Evolutionary conservation across 2,888 invertebrate genomes (phyloP).

Genomic region (Antheraea yamamai): DNA sequence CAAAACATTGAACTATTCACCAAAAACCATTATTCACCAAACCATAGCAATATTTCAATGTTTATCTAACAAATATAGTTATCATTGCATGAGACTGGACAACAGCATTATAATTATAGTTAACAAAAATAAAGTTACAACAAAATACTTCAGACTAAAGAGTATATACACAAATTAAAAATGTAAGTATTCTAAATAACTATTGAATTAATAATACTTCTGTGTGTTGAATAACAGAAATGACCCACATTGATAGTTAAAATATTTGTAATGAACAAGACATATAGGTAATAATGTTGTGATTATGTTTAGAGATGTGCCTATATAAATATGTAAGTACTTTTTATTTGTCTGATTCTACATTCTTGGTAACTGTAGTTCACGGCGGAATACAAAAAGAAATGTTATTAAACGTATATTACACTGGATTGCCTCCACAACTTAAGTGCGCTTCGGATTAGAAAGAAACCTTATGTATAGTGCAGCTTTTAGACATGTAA

Average conservation of each 20-base stretch:
- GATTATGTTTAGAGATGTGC: background rate
- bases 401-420: constrained; percentile 66
- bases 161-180: background rate
- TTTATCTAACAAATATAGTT: background rate
- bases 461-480: constrained; percentile 64
- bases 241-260: background rate
- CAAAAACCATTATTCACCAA: background rate
- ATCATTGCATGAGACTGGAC: too few species aligned
- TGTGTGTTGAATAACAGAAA: background rate
- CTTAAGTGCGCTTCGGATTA: constrained; percentile 78
- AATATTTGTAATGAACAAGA: background rate
- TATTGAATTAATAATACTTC: background rate
- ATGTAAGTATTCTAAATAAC: background rate
- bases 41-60: background rate
- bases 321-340: background rate
- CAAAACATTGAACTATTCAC: background rate
- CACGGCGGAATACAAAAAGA: constrained; percentile 67
- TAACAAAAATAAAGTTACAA: too few species aligned
- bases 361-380: constrained; percentile 32
- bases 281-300: background rate
- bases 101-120: too few species aligned
- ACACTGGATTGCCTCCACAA: constrained; percentile 74
- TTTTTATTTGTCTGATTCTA: background rate
- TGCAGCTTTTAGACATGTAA: constrained; percentile 18
- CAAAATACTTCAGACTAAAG: too few species aligned